Percentiles rank a stretch among this genome's conserved stretches.
Evolutionary conservation across 2,797 vertebrate species (phyloP).

Genomic region (Tragelaphus eurycerus): DNA sequence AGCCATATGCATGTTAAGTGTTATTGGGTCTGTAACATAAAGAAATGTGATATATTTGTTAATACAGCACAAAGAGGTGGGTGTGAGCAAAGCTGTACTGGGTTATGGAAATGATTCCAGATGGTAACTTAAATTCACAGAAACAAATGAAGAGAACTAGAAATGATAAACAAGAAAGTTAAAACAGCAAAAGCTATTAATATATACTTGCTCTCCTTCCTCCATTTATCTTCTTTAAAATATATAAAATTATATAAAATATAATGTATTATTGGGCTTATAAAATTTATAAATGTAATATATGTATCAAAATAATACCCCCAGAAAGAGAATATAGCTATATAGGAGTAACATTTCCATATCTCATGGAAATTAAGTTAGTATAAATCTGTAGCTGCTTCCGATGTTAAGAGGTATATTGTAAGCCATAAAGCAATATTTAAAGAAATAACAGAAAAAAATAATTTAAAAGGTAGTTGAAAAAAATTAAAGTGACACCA

Average conservation of each 20-base stretch:
- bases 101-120: neutral
- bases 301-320: neutral
- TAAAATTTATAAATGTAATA: neutral
- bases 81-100: neutral
- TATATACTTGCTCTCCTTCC: neutral
- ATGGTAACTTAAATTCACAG: slow-evolving; percentile 8
- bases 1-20: neutral
- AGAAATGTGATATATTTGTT: neutral
- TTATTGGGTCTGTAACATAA: neutral
- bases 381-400: neutral
- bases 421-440: neutral
- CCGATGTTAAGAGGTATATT: neutral
- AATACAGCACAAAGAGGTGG: neutral
- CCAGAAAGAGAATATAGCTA: neutral
- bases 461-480: neutral
- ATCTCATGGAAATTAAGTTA: neutral
- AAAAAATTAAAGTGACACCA: neutral
- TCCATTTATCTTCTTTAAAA: neutral
- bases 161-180: neutral
- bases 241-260: neutral
- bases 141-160: neutral
- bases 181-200: neutral
- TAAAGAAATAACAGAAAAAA: neutral
- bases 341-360: neutral
- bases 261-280: neutral